Evolutionary conservation across 1,140 invertebrate species (phyloP).

Genomic region (Drosophila pruinosa): DNA sequence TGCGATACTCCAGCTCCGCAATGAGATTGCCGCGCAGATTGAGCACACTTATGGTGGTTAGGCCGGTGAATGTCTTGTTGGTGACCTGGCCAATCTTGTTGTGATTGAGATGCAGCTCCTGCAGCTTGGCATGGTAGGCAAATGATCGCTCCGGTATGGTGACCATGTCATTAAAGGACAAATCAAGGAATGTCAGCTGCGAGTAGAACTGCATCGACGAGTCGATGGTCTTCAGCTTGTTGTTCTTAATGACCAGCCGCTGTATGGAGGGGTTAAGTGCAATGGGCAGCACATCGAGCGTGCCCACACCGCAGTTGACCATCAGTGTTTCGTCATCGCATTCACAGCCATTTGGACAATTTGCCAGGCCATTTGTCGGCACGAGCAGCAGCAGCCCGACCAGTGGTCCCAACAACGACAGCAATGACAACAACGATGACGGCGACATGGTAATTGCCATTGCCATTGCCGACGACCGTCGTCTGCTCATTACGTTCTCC

Average conservation of each 20-base stretch:
- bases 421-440: slow-evolving; percentile 20
- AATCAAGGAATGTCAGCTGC: slow-evolving; percentile 91
- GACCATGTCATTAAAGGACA: slow-evolving; percentile 92
- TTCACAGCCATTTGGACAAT: slow-evolving; percentile 90
- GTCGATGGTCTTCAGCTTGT: slow-evolving; percentile 93
- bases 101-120: slow-evolving; percentile 91
- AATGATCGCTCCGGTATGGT: slow-evolving; percentile 91
- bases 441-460: slow-evolving; percentile 75
- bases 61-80: slow-evolving; percentile 90
- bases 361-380: slow-evolving; percentile 81
- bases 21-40: slow-evolving; percentile 93
- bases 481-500: slow-evolving; percentile 52
- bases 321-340: slow-evolving; percentile 94
- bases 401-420: slow-evolving; percentile 14
- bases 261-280: slow-evolving; percentile 95
- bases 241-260: slow-evolving; percentile 91
- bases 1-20: slow-evolving; percentile 88
- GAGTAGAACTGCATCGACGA: slow-evolving; percentile 94
- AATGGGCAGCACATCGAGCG: slow-evolving; percentile 94
- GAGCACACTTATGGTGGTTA: slow-evolving; percentile 90
- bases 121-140: slow-evolving; percentile 89
- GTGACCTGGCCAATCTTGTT: slow-evolving; percentile 92
- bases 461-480: slow-evolving; percentile 52
- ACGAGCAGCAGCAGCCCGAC: slow-evolving; percentile 18
- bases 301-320: slow-evolving; percentile 93